Base-by-base conservation (phyloP, 2,797 vertebrate genomes). In the Ataeniobius toweri region DNA sequence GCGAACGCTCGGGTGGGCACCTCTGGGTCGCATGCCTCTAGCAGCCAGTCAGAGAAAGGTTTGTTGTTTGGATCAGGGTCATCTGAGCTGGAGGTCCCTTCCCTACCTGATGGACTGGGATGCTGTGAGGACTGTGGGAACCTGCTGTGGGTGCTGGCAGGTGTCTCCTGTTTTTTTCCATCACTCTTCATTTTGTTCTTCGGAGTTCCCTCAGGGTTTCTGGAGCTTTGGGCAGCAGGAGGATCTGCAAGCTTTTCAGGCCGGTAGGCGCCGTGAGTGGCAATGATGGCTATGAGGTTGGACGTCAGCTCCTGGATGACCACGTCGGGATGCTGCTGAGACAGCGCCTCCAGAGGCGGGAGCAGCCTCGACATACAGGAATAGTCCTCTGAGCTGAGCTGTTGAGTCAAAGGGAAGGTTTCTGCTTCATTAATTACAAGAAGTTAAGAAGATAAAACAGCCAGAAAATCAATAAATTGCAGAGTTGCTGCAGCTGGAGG, bases 261-360 rank as follows among this genome's bases (percentile, higher is more conserved):
- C 41, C 75, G 77, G 81, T 94, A 97, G 39, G 97, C 96, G 0
- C 97, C 96, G 0, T 93, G 97, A n/a, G 98, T 99, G 73, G 95
- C 95, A 69, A 99, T 96, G 85, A 96, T 90, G 0, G 96, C 91
- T 85, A 95, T 90, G 75, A 99, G 94, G 91, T 97, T 97, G 0
- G 83, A 77, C 0, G 98, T 97, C 26, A 99, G 94, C 83, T 98
- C 96, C 88, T 96, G 97, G 85, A 98, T 93, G 67, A 95, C 77
- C 0, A 90, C 89, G 1, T 98, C 98, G 0, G 96, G 94, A 83
- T 99, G 96, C 59, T 82, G 83, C 76, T 65, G 82, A 51, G 96
- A 96, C 18, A 99, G 89, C 6, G 88, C 94, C 80, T 97, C 95
- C 84, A 99, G 91, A 8, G 95, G 75, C 0, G 94, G 94, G 67